Percentiles rank a stretch among this genome's conserved stretches.
Conservation (phyloP, 2,888 invertebrate genomes). For the Cataglyphis albicans region DNA sequence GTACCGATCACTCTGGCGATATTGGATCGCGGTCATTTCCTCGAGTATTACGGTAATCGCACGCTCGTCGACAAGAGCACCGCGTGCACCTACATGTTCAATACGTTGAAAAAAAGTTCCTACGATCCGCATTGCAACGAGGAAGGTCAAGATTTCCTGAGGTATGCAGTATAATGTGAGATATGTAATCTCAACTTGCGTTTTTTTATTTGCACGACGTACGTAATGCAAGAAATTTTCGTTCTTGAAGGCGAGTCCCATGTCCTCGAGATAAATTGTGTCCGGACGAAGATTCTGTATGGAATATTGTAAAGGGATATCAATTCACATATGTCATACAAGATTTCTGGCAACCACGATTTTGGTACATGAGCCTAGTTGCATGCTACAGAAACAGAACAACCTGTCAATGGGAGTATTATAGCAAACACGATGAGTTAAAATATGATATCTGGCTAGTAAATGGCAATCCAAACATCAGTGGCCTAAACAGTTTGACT, state of each 20-base stretch:
- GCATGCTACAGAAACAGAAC: conserved; percentile 94
- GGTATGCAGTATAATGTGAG: conserved; percentile 71
- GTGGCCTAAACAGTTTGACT: conserved; percentile 94
- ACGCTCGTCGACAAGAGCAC: conserved; percentile 89
- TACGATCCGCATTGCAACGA: conserved; percentile 94
- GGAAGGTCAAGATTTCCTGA: conserved; percentile 91
- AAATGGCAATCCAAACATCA: conserved; percentile 97
- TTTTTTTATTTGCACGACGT: not conserved
- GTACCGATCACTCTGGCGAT: conserved; percentile 94
- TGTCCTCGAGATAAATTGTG: conserved; percentile 93
- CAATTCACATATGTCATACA: conserved; percentile 98
- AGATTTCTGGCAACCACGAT: conserved; percentile 95
- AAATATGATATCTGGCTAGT: conserved; percentile 98
- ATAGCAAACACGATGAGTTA: conserved; percentile 88
- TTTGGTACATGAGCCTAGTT: conserved; percentile 98
- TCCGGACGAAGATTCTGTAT: conserved; percentile 94
- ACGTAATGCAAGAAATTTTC: conserved; percentile 10
- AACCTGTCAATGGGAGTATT: conserved; percentile 95
- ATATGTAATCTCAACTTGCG: not conserved
- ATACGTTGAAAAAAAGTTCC: conserved; percentile 92
- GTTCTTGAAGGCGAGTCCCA: conserved; percentile 90
- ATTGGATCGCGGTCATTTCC: conserved; percentile 94
- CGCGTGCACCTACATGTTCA: conserved; percentile 95
- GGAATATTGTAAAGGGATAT: conserved; percentile 94
- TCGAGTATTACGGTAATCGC: conserved; percentile 95